Evolutionary conservation across 2,888 invertebrate genomes (phyloP).

Genomic region (Homarus gammarus): DNA sequence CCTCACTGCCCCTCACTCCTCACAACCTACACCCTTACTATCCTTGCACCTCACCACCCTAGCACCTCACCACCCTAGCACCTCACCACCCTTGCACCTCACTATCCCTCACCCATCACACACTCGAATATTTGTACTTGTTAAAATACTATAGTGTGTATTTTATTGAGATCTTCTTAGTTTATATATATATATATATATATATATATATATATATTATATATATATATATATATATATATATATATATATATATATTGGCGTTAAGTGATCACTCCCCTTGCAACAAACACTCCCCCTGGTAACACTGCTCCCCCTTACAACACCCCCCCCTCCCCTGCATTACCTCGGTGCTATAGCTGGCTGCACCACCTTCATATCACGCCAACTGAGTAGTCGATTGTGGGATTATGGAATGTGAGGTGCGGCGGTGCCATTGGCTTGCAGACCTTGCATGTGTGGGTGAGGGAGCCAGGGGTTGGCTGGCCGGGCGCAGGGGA

Average conservation of each 20-base stretch:
- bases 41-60: too few species aligned
- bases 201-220: constrained; percentile 4
- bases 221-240: constrained; percentile 14
- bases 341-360: not conserved
- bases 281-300: not conserved
- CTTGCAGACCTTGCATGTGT: constrained; percentile 8
- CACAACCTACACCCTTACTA: too few species aligned
- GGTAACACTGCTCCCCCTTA: constrained; percentile 1
- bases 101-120: too few species aligned
- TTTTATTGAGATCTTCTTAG: not conserved
- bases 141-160: too few species aligned
- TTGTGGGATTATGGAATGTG: constrained; percentile 23
- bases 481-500: not conserved
- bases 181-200: not conserved
- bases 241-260: constrained; percentile 10
- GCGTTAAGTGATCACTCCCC: not conserved
- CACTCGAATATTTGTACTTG: not conserved
- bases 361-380: constrained; percentile 6
- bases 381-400: constrained; percentile 23
- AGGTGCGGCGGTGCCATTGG: not conserved
- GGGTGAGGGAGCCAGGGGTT: not conserved
- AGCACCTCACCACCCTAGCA: too few species aligned
- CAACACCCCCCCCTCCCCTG: not conserved
- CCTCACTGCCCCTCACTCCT: too few species aligned
- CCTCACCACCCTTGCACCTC: too few species aligned